Evolutionary conservation across 2,888 invertebrate species (phyloP), one percentile per base, ranked within the genome.

Genomic region (Lampropteryx suffumata): DNA sequence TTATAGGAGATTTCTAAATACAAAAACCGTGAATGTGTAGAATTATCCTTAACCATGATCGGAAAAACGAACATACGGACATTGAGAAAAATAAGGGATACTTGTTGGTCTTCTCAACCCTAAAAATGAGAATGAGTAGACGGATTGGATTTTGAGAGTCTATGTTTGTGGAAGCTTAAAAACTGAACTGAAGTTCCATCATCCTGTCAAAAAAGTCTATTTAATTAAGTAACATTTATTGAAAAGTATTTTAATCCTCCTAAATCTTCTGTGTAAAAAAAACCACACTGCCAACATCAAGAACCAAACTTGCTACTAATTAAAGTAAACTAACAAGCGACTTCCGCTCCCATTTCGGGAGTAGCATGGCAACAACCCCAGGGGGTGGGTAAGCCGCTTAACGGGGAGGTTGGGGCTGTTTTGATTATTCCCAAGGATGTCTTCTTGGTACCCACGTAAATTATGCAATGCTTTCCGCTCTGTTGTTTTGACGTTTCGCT

Each of bases 401-500:
- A 49, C 55, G 59, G 78, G 84, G 82, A 77, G 82, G 44, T 42
- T 56, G 67, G 80, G 83, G 78, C 77, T 88, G 88, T 87, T 89
- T 87, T 89, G 86, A 89, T 89, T 87, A 89, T 88, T 88, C 83
- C 88, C 75, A 82, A 86, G 87, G 84, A 84, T 84, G 88, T 87
- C 87, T 84, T 85, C 86, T 85, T 85, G 81, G 69, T 73, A 79
- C 24, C 24, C 7, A 24, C 83, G 80, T 88, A 84, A 90, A 90
- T 89, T 90, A 90, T 90, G 88, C 89, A 89, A 79, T 67, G 77
- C 71, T 66, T 61, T 59, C 51, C 61, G 67, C 62, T 67, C 61
- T 63, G 72, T 73, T 76, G 76, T 78, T 76, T 69, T 68, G 67
- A 65, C 61, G 59, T 61, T 65, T 62, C 64, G 65, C 65, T 69